Conservation (phyloP, 2,113 vertebrate species). For the Silurus glanis region DNA sequence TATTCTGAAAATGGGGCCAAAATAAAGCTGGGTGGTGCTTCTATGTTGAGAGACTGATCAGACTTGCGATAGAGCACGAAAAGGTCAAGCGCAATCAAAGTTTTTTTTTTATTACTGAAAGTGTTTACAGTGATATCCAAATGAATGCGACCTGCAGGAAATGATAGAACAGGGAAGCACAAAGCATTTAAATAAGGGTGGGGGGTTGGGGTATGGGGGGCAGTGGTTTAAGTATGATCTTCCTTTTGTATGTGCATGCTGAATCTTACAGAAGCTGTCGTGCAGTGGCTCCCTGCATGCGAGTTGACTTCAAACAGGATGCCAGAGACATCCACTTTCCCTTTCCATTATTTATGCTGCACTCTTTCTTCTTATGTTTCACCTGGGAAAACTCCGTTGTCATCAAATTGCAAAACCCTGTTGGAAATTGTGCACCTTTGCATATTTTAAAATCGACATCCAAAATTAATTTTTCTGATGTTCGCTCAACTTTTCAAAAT, state of each 20-base stretch:
- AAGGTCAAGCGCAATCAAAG: conserved; percentile 66
- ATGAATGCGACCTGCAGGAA: conserved; percentile 59
- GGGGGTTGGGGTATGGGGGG: background rate
- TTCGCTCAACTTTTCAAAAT: background rate
- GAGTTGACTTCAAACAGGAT: conserved; percentile 62
- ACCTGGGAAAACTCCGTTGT: conserved; percentile 59
- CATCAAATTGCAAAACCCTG: conserved; percentile 33
- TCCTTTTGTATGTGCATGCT: conserved; percentile 6
- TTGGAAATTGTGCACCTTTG: background rate
- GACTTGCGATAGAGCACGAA: conserved; percentile 65
- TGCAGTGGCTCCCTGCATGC: conserved; percentile 49
- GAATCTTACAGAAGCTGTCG: conserved; percentile 38
- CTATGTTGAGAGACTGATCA: conserved; percentile 65
- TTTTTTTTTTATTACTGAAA: conserved; percentile 38
- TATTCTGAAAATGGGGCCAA: conserved; percentile 63
- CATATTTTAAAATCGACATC: conserved; percentile 19
- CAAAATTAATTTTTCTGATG: background rate
- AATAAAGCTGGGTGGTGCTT: conserved; percentile 67
- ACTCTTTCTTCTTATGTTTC: conserved; percentile 51
- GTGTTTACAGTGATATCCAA: conserved; percentile 56
- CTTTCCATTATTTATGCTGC: conserved; percentile 72
- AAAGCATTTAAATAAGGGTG: conserved; percentile 16
- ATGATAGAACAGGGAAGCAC: conserved; percentile 33
- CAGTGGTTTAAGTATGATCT: conserved; percentile 30
- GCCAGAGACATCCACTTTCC: conserved; percentile 61